Evolutionary conservation across 2,888 invertebrate genomes (phyloP).

Genomic region (Brenthis hecate): DNA sequence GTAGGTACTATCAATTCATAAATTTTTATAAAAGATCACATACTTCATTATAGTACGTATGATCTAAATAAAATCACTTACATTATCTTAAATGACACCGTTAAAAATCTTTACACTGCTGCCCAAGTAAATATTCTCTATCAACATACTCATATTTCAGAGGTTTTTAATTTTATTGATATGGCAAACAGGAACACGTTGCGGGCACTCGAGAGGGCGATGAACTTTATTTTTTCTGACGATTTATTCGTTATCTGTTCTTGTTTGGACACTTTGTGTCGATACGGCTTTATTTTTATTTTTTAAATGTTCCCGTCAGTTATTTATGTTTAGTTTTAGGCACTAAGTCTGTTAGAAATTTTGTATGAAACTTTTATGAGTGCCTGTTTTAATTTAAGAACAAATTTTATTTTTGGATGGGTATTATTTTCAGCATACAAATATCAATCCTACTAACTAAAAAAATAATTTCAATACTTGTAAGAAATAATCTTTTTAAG

Average conservation of each 20-base stretch:
- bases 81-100: conserved; percentile 1
- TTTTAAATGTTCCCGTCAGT: conserved; percentile 26
- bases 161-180: conserved; percentile 47
- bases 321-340: conserved; percentile 23
- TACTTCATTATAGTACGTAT: not conserved
- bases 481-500: no score
- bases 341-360: conserved; percentile 7
- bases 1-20: not conserved
- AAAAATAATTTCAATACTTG: no score
- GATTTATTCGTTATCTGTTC: conserved; percentile 43
- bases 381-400: conserved; percentile 4
- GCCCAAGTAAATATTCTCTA: conserved; percentile 36
- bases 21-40: not conserved
- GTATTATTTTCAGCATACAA: not conserved
- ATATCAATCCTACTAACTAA: not conserved
- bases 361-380: not conserved
- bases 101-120: conserved; percentile 31
- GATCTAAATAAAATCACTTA: not conserved
- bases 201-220: conserved; percentile 53
- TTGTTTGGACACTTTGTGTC: conserved; percentile 39
- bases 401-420: not conserved
- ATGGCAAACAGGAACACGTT: conserved; percentile 53
- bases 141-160: conserved; percentile 42
- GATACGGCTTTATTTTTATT: conserved; percentile 27
- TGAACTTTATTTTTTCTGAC: conserved; percentile 49